Evolutionary conservation across 2,888 invertebrate species (phyloP).

Genomic region (Muscina levida): DNA sequence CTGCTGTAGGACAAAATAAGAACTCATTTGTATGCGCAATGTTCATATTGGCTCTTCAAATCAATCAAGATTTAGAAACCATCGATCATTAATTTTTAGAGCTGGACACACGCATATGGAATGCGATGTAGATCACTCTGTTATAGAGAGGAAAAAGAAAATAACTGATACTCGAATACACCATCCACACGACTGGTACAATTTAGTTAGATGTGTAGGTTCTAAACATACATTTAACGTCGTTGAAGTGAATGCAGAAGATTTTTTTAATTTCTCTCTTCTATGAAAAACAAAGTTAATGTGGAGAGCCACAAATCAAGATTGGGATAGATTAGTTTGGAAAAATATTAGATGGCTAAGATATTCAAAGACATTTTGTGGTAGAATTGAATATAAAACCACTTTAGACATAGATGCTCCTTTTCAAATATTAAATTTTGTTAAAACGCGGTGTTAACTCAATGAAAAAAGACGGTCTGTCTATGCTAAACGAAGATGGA

Average conservation of each 20-base stretch:
- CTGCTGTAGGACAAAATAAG: too few relatives aligned
- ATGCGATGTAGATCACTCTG: slow-evolving; percentile 31
- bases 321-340: slow-evolving; percentile 55
- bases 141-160: slow-evolving; percentile 7
- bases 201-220: background rate
- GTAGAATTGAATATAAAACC: too few relatives aligned
- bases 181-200: background rate
- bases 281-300: slow-evolving; percentile 57
- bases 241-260: too few relatives aligned
- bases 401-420: too few relatives aligned
- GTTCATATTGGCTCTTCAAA: slow-evolving; percentile 53
- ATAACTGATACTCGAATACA: background rate
- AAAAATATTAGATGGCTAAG: slow-evolving; percentile 60
- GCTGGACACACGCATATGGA: slow-evolving; percentile 50
- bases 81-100: slow-evolving; percentile 62
- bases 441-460: too few relatives aligned
- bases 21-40: too few relatives aligned
- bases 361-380: too few relatives aligned
- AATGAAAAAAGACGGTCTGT: too few relatives aligned
- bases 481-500: too few relatives aligned
- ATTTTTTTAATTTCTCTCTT: slow-evolving; percentile 43
- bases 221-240: too few relatives aligned
- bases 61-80: slow-evolving; percentile 31
- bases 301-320: slow-evolving; percentile 57
- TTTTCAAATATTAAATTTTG: too few relatives aligned